Conservation (phyloP, 2,113 vertebrate genomes). For the Aviceda subcristata region DNA sequence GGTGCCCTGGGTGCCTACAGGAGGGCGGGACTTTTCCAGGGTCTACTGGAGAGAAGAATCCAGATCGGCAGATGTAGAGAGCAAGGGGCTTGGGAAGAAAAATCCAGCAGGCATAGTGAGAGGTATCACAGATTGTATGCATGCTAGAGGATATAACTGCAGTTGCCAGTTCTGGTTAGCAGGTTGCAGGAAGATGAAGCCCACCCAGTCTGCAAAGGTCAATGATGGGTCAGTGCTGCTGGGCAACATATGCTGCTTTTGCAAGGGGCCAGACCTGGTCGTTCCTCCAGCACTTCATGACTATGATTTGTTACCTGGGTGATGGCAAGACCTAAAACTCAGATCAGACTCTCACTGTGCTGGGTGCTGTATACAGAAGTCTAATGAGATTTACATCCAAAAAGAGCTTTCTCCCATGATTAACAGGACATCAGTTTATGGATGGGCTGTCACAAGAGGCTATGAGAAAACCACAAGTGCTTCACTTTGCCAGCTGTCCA, state of each 20-base stretch:
- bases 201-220: not conserved
- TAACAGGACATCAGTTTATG: not conserved
- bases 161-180: conserved; percentile 17
- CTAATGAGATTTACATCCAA: not conserved
- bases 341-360: not conserved
- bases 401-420: not conserved
- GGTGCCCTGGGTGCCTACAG: not conserved
- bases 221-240: not conserved
- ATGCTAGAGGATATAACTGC: not conserved
- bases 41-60: not conserved
- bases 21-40: not conserved
- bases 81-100: not conserved
- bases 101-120: not conserved
- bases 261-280: not conserved
- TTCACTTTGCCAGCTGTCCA: not conserved
- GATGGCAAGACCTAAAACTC: not conserved
- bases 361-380: not conserved
- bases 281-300: not conserved
- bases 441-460: not conserved
- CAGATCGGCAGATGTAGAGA: not conserved
- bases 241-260: not conserved
- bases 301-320: not conserved
- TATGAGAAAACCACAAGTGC: not conserved
- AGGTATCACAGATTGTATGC: not conserved
- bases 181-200: not conserved